Evolutionary conservation across 2,888 invertebrate genomes (phyloP), one percentile per base, ranked within the genome.

Genomic region (Sclerodermus sp.): DNA sequence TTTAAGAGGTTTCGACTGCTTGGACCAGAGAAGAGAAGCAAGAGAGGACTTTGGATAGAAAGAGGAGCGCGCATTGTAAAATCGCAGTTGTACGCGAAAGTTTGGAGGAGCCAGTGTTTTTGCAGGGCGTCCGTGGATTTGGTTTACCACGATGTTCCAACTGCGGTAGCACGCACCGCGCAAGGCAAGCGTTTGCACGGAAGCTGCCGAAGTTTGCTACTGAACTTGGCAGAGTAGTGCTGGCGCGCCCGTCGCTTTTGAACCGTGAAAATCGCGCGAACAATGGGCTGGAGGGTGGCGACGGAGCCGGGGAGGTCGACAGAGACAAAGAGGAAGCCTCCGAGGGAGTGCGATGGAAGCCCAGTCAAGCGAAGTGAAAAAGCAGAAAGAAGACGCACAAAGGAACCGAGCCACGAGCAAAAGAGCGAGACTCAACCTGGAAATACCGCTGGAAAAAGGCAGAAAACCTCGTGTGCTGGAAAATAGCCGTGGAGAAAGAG

Each of bases 251-350:
- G n/a, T n/a, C 55, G 55, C 52, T 53, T 59, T 64, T 61, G 61
- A 67, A 60, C 59, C 65, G 62, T 64, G 65, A 64, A 64, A 64
- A 64, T 65, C 54, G 53, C 50, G 47, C 56, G 62, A 65, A 64
- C 62, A 64, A 62, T 62, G 43, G 54, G 34, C 12, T 12, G 34
- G 12, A 34, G 12, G 34, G 34, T 12, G 10, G n/a, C n/a, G n/a
- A n/a, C n/a, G 10, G 13, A 34, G 12, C 3, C 3, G 4, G 12
- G n/a, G 34, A 34, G 34, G 34, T 4, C 34, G 34, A 34, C 13
- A 34, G 4, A 12, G 34, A 34, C n/a, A 34, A 34, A 34, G 34
- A 13, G 34, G 30, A 10, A 9, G 34, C 23, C 23, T 23, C 8
- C 23, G 23, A 23, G 23, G 23, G 23, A 23, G 23, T 5, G 23